Percentiles rank a stretch among this genome's conserved stretches.
Conservation (phyloP, 2,113 vertebrate genomes). For the Sciurus niger region DNA sequence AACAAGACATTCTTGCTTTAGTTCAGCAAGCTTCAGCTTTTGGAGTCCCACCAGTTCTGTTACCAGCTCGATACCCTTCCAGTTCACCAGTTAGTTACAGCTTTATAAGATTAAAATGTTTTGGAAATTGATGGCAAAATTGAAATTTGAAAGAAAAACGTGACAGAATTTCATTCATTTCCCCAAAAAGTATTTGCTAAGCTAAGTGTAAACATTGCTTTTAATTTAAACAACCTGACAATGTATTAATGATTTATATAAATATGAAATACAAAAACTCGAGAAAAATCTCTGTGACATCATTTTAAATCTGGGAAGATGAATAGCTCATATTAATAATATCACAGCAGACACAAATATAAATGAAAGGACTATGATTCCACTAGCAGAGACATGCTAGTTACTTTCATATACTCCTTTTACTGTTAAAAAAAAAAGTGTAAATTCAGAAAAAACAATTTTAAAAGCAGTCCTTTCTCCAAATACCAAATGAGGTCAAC, state of each 20-base stretch:
- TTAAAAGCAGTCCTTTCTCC: not conserved
- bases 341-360: not conserved
- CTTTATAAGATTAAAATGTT: not conserved
- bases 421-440: not conserved
- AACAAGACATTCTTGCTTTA: constrained; percentile 95
- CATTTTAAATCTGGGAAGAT: not conserved
- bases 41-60: not conserved
- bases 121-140: not conserved
- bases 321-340: not conserved
- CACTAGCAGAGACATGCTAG: not conserved
- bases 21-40: constrained; percentile 90
- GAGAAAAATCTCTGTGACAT: not conserved
- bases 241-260: not conserved
- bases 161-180: not conserved
- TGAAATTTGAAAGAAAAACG: not conserved
- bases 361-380: not conserved
- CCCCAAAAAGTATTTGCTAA: not conserved
- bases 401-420: not conserved
- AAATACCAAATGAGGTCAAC: not conserved
- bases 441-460: not conserved
- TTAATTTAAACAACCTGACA: not conserved
- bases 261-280: not conserved
- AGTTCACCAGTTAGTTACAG: not conserved
- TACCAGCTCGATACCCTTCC: not conserved
- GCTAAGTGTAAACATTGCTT: not conserved